Conservation (phyloP, 2,113 vertebrate species). For the Sinosuthora webbiana region DNA sequence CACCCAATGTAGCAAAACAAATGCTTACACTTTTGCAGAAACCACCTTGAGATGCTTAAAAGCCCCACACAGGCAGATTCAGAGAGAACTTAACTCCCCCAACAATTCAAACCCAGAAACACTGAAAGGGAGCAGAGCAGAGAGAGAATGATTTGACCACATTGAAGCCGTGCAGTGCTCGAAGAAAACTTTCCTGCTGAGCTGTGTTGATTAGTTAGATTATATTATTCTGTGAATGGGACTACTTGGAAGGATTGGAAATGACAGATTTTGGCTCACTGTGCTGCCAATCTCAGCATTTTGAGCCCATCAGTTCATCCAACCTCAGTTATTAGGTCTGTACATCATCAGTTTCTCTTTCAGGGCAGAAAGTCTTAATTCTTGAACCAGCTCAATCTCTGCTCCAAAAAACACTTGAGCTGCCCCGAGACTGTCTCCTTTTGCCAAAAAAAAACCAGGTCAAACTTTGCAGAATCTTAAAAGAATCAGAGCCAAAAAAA, state of each 20-base stretch:
- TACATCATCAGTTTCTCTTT: background rate
- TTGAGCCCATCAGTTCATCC: background rate
- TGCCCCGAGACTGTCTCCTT: background rate
- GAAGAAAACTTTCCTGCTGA: background rate
- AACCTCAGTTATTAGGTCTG: background rate
- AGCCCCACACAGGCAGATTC: background rate
- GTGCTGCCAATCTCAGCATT: background rate
- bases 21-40: background rate
- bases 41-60: background rate
- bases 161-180: background rate
- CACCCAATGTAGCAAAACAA: background rate
- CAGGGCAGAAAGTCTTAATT: background rate
- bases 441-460: background rate
- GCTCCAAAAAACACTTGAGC: background rate
- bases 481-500: background rate
- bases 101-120: background rate
- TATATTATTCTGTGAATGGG: background rate
- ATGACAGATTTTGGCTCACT: background rate
- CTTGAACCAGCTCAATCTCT: background rate
- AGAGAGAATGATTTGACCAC: background rate
- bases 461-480: background rate
- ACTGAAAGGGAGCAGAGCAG: background rate
- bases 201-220: background rate
- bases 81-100: background rate
- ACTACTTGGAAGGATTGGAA: background rate